Base-by-base conservation (phyloP, 2,888 invertebrate genomes). In the Mesopsocus fuscifrons region DNA sequence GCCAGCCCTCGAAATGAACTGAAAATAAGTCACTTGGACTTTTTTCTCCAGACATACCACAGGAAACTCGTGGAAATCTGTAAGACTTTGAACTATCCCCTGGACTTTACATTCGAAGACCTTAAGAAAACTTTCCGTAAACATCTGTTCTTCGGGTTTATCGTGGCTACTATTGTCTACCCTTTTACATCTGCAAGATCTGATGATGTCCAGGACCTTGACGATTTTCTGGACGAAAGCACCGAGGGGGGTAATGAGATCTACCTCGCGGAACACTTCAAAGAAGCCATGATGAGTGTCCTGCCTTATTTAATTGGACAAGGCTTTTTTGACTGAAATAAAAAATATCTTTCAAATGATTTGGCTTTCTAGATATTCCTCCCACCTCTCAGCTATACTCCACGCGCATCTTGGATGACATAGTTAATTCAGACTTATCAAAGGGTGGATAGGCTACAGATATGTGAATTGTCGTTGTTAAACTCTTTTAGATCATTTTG, bases 111-210 rank as follows among this genome's bases (percentile, higher is more conserved):
- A 20, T 38, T 38, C 6, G 21, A 15, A 5, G 20, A 38, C 4
- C 20, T 38, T 16, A 38, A 38, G 38, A 6, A 38, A 38, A 21
- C 15, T 20, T 38, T 38, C 11, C 13, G 20, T 20, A 20, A 21
- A 6, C 15, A 20, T 5, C 21, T 38, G 21, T 15, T 20, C 20
- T 38, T 38, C 11, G 38, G 16, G 4, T 17, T 38, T 16, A 20
- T 5, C 4, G 20, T 18, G n/a, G 15, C 38, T 17, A 20, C 20
- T 18, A 5, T 5, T 3, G 20, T 17, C n/a, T 38, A 18, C 11
- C 38, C 38, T 13, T 15, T 38, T 11, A 38, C 38, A 5, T 18
- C n/a, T 4, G 8, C 16, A 6, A 13, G 4, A 5, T 16, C 13
- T 17, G 20, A 38, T 18, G 18, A 38, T 17, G 11, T 20, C 13